Evolutionary conservation across 2,888 invertebrate species (phyloP), one percentile per base, ranked within the genome.

Genomic region (Melanchra persicariae): DNA sequence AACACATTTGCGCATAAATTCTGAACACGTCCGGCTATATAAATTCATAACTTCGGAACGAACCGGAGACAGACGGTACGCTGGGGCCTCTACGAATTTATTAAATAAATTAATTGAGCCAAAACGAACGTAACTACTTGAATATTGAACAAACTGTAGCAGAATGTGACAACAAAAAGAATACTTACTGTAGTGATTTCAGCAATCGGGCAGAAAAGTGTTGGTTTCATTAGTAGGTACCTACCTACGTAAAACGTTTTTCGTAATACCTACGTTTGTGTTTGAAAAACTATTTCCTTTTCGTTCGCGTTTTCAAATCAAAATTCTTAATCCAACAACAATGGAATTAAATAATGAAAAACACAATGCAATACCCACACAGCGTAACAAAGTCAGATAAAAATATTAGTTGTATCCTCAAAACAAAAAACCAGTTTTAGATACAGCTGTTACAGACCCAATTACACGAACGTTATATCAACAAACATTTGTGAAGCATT

Each of bases 31-130:
- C 91, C 90, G 88, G 87, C 90, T 92, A 93, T 94, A 94, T 94
- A 94, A 94, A 95, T 95, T 95, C 94, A 94, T 95, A 94, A 93
- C 91, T 90, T 90, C 88, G 88, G 87, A 91, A 90, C 90, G 90
- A 87, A 91, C 89, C 89, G 89, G 91, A 90, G 93, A 92, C 94
- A 93, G 92, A 90, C 92, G 91, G 91, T 88, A 87, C 92, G 87
- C 89, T 85, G 90, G 89, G 89, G 89, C 90, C 90, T 89, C 89
- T 87, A 89, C 89, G 91, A 93, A 94, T 94, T 94, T 94, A 94
- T 94, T 92, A 91, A 94, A 94, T 93, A 90, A 94, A 94, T 94
- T 94, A 95, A 94, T 94, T 93, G 92, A 91, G 92, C 90, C 90
- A 90, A 92, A 93, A 92, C 89, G 91, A 92, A 92, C 86, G 87